Base-by-base conservation (phyloP, 1,140 invertebrate genomes). In the Caenorhabditis brenneri region DNA sequence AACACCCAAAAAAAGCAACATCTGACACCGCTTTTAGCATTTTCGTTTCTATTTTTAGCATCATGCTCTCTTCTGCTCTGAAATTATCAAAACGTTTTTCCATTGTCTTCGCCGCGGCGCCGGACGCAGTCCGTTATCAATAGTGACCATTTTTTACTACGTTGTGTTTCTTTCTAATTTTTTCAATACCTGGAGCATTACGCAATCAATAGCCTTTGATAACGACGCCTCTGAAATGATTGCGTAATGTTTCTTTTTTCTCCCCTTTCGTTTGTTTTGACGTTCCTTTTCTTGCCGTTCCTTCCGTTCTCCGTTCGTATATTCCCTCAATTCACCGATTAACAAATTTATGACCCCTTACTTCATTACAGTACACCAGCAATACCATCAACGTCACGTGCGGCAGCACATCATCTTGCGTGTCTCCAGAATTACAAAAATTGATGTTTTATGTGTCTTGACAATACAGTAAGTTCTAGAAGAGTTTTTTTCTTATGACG, bases 401-500 rank as follows among this genome's bases (percentile, higher is more conserved):
- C 65, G 65, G 65, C 65, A 74, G 36, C 65, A 46, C 65, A 42
- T 74, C 33, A 42, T 74, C 65, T 36, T 7, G 33, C 65, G 65
- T 74, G 65, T 74, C 31, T 74, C 15, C 36, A 42, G 36, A 74
- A 74, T 74, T 65, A 55, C 36, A 74, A 42, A 42, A 15, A 74
- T 74, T 74, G 65, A 74, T 74, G 65, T 74, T 74, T 74, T 74
- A 74, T 74, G 65, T 74, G 65, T 74, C 65, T 74, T 74, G 65
- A 74, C 65, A 74, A 74, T 74, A 46, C 33, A 74, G 65, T 74
- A 27, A 74, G 36, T 46, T 74, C 29, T 31, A 42, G 33, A 55
- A 29, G 6, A 55, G 27, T 24, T 55, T 12, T 12, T 5, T 19
- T 51, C 19, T 51, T 19, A 51, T 51, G 27, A 55, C 15, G 9